A percentile compares a stretch with the other conserved stretches of the same genome.
Conservation (phyloP, 2,888 invertebrate species). For the Agrypnus murinus region DNA sequence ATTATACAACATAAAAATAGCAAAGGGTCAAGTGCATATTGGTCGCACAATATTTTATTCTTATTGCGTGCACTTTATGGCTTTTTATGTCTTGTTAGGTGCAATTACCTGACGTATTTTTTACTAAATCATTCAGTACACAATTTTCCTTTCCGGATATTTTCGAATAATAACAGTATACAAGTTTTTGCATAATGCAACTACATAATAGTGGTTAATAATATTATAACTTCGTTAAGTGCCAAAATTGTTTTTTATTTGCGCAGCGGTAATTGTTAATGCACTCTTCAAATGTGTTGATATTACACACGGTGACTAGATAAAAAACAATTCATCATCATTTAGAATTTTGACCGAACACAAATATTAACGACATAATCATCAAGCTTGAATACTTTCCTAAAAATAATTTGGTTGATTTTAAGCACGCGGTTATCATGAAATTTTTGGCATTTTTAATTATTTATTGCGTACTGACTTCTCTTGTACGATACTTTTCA, state of each 20-base stretch:
- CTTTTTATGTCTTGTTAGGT: no score
- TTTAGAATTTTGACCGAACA: constrained; percentile 6
- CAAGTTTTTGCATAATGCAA: constrained; percentile 2
- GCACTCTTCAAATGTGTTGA: not conserved
- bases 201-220: not conserved
- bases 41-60: constrained; percentile 30
- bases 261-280: constrained; percentile 2
- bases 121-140: no score
- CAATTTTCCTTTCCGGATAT: no score
- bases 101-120: no score
- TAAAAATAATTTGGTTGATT: not conserved
- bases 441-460: no score
- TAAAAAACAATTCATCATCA: constrained; percentile 18
- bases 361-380: not conserved
- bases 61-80: constrained; percentile 21
- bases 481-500: no score
- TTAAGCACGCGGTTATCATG: no score
- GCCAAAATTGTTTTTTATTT: not conserved
- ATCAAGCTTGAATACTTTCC: constrained; percentile 8
- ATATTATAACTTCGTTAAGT: not conserved
- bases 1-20: no score
- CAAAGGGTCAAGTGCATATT: constrained; percentile 15
- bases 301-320: not conserved
- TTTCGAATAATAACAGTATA: no score
- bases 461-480: no score